Conservation (phyloP, 2,113 vertebrate species). For the Alectura lathami region DNA sequence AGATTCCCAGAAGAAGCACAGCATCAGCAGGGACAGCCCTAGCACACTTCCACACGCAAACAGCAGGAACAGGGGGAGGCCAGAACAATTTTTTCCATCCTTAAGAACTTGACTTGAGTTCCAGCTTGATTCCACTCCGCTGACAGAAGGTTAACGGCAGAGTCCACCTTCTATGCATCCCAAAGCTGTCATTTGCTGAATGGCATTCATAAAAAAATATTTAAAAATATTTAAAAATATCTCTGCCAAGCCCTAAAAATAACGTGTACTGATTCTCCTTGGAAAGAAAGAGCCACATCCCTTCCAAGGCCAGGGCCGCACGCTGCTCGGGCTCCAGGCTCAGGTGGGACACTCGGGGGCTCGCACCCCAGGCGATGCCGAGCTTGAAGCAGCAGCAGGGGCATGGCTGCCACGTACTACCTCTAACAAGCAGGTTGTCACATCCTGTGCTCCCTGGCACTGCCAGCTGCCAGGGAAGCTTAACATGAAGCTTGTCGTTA, state of each 20-base stretch:
- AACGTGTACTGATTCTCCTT: neutral
- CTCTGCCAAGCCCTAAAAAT: neutral
- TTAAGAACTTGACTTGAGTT: neutral
- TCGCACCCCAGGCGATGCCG: accelerated
- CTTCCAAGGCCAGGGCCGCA: too few species aligned
- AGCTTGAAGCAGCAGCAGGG: too few species aligned
- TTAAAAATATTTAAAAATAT: too few species aligned
- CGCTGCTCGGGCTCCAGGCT: too few species aligned
- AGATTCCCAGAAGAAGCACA: neutral
- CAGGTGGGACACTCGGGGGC: too few species aligned
- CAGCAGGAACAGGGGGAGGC: neutral
- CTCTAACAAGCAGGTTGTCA: neutral
- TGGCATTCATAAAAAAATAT: neutral
- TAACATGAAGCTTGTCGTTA: neutral
- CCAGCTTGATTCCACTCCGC: neutral
- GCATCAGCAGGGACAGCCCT: neutral
- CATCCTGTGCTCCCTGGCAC: neutral
- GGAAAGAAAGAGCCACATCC: neutral
- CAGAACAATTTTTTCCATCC: neutral
- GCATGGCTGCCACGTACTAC: neutral
- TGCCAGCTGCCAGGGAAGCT: neutral
- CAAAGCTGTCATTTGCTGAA: neutral
- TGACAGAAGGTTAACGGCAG: neutral
- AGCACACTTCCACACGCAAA: neutral
- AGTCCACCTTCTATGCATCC: neutral